These are phyloP conservation scores for Eulemur rubriventer DNA, from an alignment of 2,797 vertebrate genomes.

Conservation along the genomic window DNA sequence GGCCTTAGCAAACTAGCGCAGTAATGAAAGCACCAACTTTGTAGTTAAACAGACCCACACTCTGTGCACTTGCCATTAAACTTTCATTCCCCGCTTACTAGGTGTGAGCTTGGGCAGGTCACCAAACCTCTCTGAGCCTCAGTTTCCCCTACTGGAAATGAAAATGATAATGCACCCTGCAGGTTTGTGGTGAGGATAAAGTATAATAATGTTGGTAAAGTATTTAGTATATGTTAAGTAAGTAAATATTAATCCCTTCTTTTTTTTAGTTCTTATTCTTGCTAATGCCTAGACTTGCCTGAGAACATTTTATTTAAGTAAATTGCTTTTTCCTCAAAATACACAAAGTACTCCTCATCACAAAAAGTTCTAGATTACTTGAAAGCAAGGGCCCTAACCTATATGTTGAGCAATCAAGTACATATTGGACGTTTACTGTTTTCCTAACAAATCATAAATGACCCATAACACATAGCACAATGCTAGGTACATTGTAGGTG, in stretches of 20 bases:
- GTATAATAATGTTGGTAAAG: neutral
- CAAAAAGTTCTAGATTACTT: neutral
- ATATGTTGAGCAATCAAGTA: neutral
- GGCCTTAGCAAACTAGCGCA: neutral
- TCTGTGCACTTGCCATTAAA: neutral
- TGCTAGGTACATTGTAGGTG: neutral
- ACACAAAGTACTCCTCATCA: slow-evolving; percentile 25
- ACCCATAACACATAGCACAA: neutral
- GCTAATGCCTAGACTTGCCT: slow-evolving; percentile 8
- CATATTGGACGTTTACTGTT: neutral
- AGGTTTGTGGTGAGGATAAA: neutral
- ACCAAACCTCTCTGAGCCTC: neutral
- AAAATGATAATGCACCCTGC: neutral
- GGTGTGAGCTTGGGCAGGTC: slow-evolving; percentile 26
- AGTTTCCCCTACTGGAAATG: neutral
- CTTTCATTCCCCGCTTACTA: neutral
- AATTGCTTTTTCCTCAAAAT: slow-evolving; percentile 1
- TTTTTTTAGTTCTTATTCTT: neutral
- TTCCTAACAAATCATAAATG: neutral
- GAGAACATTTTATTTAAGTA: slow-evolving; percentile 50
- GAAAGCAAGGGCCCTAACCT: neutral
- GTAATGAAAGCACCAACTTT: slow-evolving; percentile 6
- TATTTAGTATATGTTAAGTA: neutral
- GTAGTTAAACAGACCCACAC: neutral
- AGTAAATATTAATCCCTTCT: slow-evolving; percentile 38